Conservation (phyloP, 2,113 vertebrate genomes). For the Tursiops truncatus region DNA sequence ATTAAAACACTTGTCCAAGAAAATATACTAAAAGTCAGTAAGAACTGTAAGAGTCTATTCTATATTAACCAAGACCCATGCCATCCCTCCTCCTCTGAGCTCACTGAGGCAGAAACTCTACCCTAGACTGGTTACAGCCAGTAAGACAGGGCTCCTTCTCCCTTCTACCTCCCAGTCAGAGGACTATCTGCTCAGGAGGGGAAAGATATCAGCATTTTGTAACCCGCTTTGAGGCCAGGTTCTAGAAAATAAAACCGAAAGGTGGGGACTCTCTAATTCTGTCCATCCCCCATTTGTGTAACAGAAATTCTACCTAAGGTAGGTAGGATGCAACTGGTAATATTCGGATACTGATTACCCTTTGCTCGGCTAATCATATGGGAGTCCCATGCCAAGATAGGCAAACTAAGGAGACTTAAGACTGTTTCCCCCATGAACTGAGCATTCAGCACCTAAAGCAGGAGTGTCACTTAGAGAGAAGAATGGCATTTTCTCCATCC, state of each 20-base stretch:
- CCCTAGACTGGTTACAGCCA: background rate
- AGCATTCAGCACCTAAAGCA: background rate
- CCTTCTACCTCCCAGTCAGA: background rate
- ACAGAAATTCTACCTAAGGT: background rate
- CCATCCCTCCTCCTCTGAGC: background rate
- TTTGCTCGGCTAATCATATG: accelerated
- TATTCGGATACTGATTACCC: background rate
- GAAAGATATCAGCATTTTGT: background rate
- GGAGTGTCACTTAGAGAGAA: background rate
- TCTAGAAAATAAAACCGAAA: background rate
- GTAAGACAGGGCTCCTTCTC: background rate
- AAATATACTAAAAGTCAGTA: background rate
- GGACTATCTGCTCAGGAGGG: background rate
- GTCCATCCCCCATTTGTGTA: accelerated
- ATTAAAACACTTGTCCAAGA: background rate
- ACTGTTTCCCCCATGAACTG: accelerated
- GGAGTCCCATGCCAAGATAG: background rate
- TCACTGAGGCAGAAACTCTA: background rate
- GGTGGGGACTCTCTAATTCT: background rate
- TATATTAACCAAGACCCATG: background rate
- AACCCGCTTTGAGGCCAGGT: background rate
- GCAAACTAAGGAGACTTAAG: background rate
- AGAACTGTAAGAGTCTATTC: background rate
- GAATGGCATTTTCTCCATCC: background rate
- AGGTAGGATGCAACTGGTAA: background rate